Evolutionary conservation across 2,888 invertebrate species (phyloP), one percentile per base, ranked within the genome.

Genomic region (Noctua pronuba): DNA sequence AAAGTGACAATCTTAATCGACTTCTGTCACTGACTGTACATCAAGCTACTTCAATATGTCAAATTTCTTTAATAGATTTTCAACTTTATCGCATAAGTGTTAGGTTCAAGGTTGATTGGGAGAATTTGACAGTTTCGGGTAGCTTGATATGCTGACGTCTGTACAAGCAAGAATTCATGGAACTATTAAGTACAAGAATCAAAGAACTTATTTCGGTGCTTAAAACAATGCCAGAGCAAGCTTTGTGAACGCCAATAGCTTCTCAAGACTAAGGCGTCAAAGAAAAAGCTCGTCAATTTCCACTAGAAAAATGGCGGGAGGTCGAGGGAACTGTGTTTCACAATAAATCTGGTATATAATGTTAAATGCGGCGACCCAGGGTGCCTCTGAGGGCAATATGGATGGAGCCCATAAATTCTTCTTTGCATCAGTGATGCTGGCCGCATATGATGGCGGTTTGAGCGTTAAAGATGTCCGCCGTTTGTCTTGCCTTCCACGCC

Each of bases 361-460:
- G 89, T 90, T 88, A 89, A 91, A 83, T 69, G 80, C 58, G 73
- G 77, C 35, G 68, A 78, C 74, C 77, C 55, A 82, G 80, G 81
- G 84, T 55, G 85, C 75, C 81, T 68, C 77, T 49, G 75, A 82
- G 77, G 81, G 84, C 83, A 84, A 87, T 89, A 88, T 90, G 88
- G 88, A 93, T 93, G 91, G 90, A 84, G 89, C 81, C 84, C 90
- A 94, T 94, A 93, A 93, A 94, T 94, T 93, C 92, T 92, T 94
- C 93, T 93, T 93, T 93, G 91, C 93, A 91, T 89, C 88, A 89
- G 86, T 88, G 89, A 90, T 91, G 89, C 88, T 88, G 91, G 86
- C 86, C 92, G 88, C 90, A 91, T 92, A 92, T 92, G 92, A 91
- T 86, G 89, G 86, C 88, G 80, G 77, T 82, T 77, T 87, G 85